Conservation (phyloP, 2,113 vertebrate genomes). For the Penelope pileata region DNA sequence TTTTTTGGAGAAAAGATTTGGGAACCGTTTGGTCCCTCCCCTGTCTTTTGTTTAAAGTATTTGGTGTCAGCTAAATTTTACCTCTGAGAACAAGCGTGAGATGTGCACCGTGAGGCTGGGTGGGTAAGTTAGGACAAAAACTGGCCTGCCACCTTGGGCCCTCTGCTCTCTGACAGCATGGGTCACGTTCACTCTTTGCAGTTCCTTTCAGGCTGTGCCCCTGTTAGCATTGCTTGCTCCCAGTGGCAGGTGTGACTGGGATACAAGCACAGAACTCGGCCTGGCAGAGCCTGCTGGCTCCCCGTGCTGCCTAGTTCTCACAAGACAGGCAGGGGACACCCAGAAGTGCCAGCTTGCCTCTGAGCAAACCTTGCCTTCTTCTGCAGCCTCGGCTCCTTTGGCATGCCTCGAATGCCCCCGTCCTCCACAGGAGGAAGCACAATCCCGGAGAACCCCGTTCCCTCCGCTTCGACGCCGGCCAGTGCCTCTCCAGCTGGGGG, state of each 20-base stretch:
- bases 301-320: not conserved
- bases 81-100: not conserved
- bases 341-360: not conserved
- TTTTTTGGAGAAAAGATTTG: not conserved
- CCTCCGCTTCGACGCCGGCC: constrained; percentile 85
- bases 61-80: not conserved
- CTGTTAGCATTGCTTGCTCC: not conserved
- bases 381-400: constrained; percentile 85
- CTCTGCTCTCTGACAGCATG: accelerated
- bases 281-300: not conserved
- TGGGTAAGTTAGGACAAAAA: not conserved
- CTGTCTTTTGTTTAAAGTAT: not conserved
- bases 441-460: constrained; percentile 83
- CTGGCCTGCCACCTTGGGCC: not conserved
- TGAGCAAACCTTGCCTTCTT: constrained; percentile 12
- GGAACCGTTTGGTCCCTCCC: not conserved
- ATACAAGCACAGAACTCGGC: not conserved
- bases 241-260: accelerated
- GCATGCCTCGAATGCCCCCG: constrained; percentile 87
- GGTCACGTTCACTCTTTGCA: not conserved
- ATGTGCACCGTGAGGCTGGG: not conserved
- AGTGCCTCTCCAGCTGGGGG: constrained; percentile 71
- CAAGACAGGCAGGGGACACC: not conserved
- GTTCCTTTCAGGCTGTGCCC: not conserved
- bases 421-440: constrained; percentile 89